A percentile compares a stretch with the other conserved stretches of the same genome.
These are phyloP conservation scores for Portevinia maculata DNA, from an alignment of 2,888 invertebrate genomes.

Conservation along the genomic window DNA sequence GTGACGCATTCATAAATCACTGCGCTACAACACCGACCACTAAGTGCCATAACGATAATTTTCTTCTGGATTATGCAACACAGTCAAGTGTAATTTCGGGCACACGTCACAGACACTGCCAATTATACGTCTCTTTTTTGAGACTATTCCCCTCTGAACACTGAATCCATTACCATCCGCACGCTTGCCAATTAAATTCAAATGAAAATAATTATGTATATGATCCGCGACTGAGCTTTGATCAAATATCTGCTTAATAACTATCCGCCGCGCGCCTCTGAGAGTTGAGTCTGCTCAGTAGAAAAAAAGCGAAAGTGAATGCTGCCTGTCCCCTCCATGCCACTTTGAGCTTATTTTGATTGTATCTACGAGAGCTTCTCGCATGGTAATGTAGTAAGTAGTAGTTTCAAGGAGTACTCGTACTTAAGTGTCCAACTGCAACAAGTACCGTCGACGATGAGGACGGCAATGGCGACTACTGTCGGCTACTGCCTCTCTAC, in stretches of 20 bases:
- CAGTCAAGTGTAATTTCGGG: slow-evolving; percentile 61
- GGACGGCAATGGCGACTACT: slow-evolving; percentile 58
- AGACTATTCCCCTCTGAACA: not conserved
- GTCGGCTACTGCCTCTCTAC: slow-evolving; percentile 51
- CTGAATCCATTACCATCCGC: not conserved
- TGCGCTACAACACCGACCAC: not conserved
- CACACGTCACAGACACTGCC: slow-evolving; percentile 72
- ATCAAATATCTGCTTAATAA: slow-evolving; percentile 63
- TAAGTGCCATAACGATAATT: slow-evolving; percentile 53
- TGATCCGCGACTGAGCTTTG: slow-evolving; percentile 62
- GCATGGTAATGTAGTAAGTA: slow-evolving; percentile 40
- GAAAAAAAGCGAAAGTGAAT: slow-evolving; percentile 66
- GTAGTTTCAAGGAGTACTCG: not conserved
- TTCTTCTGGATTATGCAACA: slow-evolving; percentile 40
- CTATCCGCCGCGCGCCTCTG: slow-evolving; percentile 4
- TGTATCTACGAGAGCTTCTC: slow-evolving; percentile 44
- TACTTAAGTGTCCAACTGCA: slow-evolving; percentile 30
- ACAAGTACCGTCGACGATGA: slow-evolving; percentile 11
- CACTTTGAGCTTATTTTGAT: slow-evolving; percentile 61
- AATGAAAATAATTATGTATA: slow-evolving; percentile 66
- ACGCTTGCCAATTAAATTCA: slow-evolving; percentile 65
- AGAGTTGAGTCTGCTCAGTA: not conserved
- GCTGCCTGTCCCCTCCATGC: slow-evolving; percentile 29
- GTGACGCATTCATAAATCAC: slow-evolving; percentile 51
- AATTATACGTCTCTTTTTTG: slow-evolving; percentile 38